Evolutionary conservation across 2,113 vertebrate genomes (phyloP).

Genomic region (Rutilus rutilus): DNA sequence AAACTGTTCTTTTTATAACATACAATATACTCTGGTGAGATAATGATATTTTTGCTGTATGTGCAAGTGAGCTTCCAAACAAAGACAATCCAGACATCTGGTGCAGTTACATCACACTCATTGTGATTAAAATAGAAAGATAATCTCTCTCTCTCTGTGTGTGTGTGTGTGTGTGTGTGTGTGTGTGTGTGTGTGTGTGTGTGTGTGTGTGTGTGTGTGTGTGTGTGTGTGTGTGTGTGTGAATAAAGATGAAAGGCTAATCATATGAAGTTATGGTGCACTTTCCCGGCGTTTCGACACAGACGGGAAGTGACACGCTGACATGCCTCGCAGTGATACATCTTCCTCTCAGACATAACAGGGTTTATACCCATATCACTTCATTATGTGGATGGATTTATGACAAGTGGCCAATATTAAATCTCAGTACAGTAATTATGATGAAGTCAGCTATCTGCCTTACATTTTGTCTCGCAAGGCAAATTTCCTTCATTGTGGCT

Average conservation of each 20-base stretch:
- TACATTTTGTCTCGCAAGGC: neutral
- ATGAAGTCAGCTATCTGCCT: neutral
- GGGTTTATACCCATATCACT: neutral
- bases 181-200: no score
- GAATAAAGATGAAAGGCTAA: conserved; percentile 41
- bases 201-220: no score
- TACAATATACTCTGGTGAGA: neutral
- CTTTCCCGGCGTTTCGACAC: neutral
- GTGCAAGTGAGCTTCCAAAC: neutral
- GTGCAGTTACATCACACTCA: conserved; percentile 8
- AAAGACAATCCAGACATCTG: conserved; percentile 37
- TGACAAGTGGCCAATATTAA: neutral
- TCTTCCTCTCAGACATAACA: conserved; percentile 4
- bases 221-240: no score
- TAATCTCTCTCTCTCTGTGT: no score
- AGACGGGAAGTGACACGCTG: conserved; percentile 4
- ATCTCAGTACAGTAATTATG: neutral
- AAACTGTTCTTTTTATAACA: neutral
- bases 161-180: no score
- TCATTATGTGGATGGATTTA: neutral
- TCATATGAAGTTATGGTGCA: conserved; percentile 15
- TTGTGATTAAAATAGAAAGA: conserved; percentile 34
- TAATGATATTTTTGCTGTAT: neutral
- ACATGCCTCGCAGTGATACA: conserved; percentile 1
- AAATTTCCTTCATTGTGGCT: neutral